Base-by-base conservation (phyloP, 2,888 invertebrate genomes). In the Pachycephus smyrnensis region DNA sequence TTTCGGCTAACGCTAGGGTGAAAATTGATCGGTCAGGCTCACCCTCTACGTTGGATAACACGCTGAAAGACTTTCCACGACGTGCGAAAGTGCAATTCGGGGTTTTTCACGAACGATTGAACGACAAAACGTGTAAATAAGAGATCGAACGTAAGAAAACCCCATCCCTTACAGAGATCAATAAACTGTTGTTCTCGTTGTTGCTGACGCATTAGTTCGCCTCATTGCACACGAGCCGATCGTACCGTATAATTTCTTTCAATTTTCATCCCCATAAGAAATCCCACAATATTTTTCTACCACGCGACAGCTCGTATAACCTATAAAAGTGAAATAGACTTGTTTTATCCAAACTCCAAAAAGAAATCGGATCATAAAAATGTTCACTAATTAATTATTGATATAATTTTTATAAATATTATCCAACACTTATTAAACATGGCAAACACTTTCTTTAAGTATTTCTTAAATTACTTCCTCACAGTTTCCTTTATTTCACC, bases 71-170 rank as follows among this genome's bases (percentile, higher is more conserved):
- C n/a, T 74, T 77, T 82, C 79, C 80, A 76, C 77, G 80, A 74
- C 76, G 77, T 74, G 75, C 68, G 74, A 69, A 79, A 80, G 80
- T 77, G 82, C 79, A 76, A 79, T 80, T 80, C 79, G 77, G 77
- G 30, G 74, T 77, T 81, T 73, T 82, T 82, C 78, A 77, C 80
- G 77, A 80, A 40, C 77, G 77, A 76, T 71, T 75, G 81, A 79
- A 77, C 76, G 78, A 77, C 82, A 82, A 82, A 81, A 80, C 79
- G 81, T 81, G 82, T 82, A 79, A 79, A 81, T 76, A 79, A 69
- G 77, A 76, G 23, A 79, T 71, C 77, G 76, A 69, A 78, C 80
- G 69, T 77, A 75, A 73, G 78, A 73, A 77, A 81, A 69, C 78
- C 78, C 79, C 73, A 80, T 80, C 81, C 55, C 79, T 81, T 79